phyloP scores from a whole-genome alignment of 2,113 vertebrate genomes.

The Pheucticus melanocephalus region DNA sequence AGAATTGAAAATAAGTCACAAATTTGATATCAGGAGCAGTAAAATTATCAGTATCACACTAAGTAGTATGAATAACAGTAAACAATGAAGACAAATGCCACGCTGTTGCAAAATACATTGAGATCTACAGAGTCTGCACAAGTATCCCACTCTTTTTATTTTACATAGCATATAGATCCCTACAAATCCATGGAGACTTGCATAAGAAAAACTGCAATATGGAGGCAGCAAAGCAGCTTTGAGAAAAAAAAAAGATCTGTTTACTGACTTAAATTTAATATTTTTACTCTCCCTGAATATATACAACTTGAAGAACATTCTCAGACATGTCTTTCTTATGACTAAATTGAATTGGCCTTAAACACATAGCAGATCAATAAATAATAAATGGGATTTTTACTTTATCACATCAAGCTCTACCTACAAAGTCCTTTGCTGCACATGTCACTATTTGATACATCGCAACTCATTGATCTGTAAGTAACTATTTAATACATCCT shows the following conservation, averaged over 20 bases:
- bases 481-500: slow-evolving; percentile 11
- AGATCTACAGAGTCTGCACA: background rate
- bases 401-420: background rate
- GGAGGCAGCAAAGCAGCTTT: background rate
- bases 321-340: background rate
- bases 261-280: background rate
- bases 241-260: background rate
- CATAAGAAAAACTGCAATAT: background rate
- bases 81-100: background rate
- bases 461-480: background rate
- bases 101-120: background rate
- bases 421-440: background rate
- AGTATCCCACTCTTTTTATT: background rate
- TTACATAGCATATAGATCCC: background rate
- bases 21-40: background rate
- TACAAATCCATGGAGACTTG: background rate
- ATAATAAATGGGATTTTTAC: background rate
- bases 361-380: background rate
- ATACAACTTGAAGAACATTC: background rate
- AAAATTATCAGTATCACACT: background rate
- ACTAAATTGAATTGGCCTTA: background rate
- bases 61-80: background rate
- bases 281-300: background rate
- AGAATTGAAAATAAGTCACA: background rate
- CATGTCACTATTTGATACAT: background rate